These are phyloP conservation scores for Neoscelio sp. DNA, from an alignment of 2,888 invertebrate species.

Conservation along the genomic window DNA sequence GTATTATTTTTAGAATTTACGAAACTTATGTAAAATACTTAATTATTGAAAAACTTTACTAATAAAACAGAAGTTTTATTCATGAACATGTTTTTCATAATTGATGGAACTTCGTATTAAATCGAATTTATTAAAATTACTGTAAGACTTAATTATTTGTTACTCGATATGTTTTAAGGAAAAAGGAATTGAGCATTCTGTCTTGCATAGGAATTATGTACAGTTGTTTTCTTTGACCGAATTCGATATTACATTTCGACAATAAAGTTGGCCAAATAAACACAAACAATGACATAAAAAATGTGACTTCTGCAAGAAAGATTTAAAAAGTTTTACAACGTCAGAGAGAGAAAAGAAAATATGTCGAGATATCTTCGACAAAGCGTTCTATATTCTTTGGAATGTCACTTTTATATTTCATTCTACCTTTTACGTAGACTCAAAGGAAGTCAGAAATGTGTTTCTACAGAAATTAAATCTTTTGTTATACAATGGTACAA, in stretches of 20 bases:
- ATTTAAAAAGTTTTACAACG: conserved; percentile 34
- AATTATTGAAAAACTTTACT: too few relatives aligned
- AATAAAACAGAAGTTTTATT: too few relatives aligned
- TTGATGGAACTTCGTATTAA: too few relatives aligned
- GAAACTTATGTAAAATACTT: too few relatives aligned
- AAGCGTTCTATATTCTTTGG: conserved; percentile 57
- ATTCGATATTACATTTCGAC: conserved; percentile 34
- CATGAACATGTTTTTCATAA: too few relatives aligned
- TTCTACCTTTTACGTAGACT: conserved; percentile 26
- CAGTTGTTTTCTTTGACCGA: conserved; percentile 9
- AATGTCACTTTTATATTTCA: conserved; percentile 57
- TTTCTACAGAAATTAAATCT: conserved; percentile 54
- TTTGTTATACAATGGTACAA: conserved; percentile 39
- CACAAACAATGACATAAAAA: conserved; percentile 47
- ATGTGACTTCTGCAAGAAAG: conserved; percentile 20
- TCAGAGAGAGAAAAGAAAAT: conserved; percentile 51
- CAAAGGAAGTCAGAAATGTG: conserved; percentile 54
- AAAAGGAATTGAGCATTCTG: conserved; percentile 13
- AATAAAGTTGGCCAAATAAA: conserved; percentile 48
- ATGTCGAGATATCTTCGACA: conserved; percentile 60
- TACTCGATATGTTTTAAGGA: too few relatives aligned
- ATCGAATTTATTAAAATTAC: too few relatives aligned
- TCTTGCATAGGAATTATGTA: conserved; percentile 11
- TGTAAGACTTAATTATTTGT: too few relatives aligned
- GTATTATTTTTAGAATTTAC: too few relatives aligned